A percentile compares a stretch with the other conserved stretches of the same genome.
Conservation (phyloP, 2,797 vertebrate species). For the Euphonia xanthogaster region DNA sequence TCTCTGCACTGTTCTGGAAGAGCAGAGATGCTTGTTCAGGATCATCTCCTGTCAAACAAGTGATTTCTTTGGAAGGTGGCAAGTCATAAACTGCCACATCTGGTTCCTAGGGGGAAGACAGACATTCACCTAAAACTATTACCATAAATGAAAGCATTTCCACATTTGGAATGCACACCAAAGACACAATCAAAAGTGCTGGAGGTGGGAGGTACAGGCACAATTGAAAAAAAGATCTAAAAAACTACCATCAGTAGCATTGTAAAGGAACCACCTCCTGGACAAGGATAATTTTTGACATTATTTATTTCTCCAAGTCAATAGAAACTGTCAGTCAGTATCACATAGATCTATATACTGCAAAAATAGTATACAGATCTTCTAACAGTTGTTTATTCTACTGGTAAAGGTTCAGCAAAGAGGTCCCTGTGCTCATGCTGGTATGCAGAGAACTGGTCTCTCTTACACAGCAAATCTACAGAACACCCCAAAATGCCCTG, state of each 20-base stretch:
- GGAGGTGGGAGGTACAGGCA: fast-evolving
- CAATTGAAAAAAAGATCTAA: not conserved
- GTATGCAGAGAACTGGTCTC: not conserved
- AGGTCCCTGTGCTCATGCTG: not conserved
- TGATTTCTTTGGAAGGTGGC: not conserved
- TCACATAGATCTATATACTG: not conserved
- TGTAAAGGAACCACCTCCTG: not conserved
- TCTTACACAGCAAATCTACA: not conserved
- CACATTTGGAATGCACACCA: not conserved
- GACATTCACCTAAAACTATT: not conserved
- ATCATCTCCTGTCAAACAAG: not conserved
- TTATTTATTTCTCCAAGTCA: not conserved
- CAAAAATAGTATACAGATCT: not conserved
- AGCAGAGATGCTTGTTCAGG: not conserved
- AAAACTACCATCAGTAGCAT: not conserved
- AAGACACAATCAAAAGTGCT: not conserved
- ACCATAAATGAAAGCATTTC: not conserved
- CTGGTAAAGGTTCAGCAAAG: not conserved
- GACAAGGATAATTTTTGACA: not conserved
- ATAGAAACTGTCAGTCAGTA: not conserved
- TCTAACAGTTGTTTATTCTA: fast-evolving
- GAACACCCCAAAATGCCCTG: fast-evolving
- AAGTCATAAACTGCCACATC: not conserved
- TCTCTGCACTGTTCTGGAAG: not conserved
- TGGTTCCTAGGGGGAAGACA: not conserved